Conservation (phyloP, 2,113 vertebrate species). For the Rhea americana region DNA sequence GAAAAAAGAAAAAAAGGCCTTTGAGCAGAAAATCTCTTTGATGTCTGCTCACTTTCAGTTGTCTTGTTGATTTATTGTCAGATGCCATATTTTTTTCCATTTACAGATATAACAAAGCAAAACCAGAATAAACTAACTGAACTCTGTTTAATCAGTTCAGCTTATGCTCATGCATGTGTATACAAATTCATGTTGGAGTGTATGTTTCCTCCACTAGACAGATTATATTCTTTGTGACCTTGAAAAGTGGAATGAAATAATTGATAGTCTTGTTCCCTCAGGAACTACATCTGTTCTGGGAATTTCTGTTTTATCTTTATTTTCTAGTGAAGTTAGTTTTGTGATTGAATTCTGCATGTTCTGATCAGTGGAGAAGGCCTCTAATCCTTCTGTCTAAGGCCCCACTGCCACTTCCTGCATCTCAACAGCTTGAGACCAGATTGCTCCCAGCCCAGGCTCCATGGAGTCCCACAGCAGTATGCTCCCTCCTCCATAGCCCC, state of each 20-base stretch:
- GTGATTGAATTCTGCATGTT: neutral
- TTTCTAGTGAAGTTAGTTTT: neutral
- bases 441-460: neutral
- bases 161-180: neutral
- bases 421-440: neutral
- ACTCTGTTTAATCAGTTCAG: neutral
- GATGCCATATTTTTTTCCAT: constrained; percentile 2
- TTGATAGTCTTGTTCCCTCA: neutral
- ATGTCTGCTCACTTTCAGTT: neutral
- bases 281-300: neutral
- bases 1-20: constrained; percentile 4
- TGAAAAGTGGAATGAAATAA: neutral
- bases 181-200: neutral
- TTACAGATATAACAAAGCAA: neutral
- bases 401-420: neutral
- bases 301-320: neutral
- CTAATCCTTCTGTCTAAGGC: neutral
- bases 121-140: neutral
- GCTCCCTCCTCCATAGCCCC: neutral
- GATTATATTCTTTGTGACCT: neutral
- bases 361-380: neutral
- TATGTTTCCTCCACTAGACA: neutral
- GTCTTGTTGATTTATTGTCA: constrained; percentile 4
- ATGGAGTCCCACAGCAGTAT: neutral
- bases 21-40: neutral